phyloP scores from a whole-genome alignment of 2,113 vertebrate genomes.

The Scartelaos histophorus region DNA sequence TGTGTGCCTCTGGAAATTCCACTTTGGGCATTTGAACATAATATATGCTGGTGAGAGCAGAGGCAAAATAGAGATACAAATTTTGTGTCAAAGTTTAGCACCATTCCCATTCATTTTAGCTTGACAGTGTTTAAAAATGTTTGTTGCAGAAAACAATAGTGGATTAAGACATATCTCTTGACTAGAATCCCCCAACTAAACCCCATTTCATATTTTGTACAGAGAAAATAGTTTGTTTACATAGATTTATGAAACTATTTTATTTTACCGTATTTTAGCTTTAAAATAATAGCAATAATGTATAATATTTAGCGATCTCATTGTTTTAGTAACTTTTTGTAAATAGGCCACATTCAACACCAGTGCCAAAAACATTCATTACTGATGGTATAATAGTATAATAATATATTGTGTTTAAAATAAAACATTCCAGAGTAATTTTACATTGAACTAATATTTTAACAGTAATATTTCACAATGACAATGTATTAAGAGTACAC shows the following conservation, averaged over 20 bases:
- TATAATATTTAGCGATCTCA: slow-evolving; percentile 28
- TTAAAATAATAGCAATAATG: slow-evolving; percentile 47
- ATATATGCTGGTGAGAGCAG: slow-evolving; percentile 31
- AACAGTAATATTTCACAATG: neutral
- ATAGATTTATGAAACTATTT: slow-evolving; percentile 53
- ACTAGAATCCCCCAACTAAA: slow-evolving; percentile 20
- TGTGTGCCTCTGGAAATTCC: slow-evolving; percentile 45
- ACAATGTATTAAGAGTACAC: slow-evolving; percentile 3
- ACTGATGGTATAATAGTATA: slow-evolving; percentile 33
- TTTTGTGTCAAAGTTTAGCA: slow-evolving; percentile 28
- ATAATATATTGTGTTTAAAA: slow-evolving; percentile 34
- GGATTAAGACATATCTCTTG: slow-evolving; percentile 18
- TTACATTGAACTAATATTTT: slow-evolving; percentile 11
- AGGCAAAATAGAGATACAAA: slow-evolving; percentile 38
- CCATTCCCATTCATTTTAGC: slow-evolving; percentile 32
- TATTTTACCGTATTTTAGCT: slow-evolving; percentile 49
- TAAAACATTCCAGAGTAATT: slow-evolving; percentile 43
- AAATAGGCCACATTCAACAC: slow-evolving; percentile 23
- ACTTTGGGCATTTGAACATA: slow-evolving; percentile 30
- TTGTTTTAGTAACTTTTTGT: slow-evolving; percentile 36
- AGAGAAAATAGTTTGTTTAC: slow-evolving; percentile 62
- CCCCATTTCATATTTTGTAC: slow-evolving; percentile 45
- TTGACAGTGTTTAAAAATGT: slow-evolving; percentile 15
- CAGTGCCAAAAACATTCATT: slow-evolving; percentile 49
- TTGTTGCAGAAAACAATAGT: slow-evolving; percentile 37